Evolutionary conservation across 2,113 vertebrate genomes (phyloP), one percentile per base, ranked within the genome.

Genomic region (Bothrops jararaca): DNA sequence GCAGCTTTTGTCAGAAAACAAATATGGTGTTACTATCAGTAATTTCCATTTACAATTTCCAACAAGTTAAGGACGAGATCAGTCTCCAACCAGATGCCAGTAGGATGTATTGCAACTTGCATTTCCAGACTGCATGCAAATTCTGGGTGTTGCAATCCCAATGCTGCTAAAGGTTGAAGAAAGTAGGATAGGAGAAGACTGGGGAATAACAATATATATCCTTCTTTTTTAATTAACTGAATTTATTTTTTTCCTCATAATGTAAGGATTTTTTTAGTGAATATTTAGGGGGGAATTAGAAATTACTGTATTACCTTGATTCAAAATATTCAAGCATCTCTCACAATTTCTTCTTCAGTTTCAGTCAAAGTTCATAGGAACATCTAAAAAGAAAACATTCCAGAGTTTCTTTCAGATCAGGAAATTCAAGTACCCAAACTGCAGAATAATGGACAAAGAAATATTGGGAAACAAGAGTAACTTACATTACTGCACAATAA

Each of bases 21-120:
- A 97, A 94, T 0, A 94, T 74, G 91, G 60, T 92, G 86, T 96
- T 96, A 95, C 96, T 95, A 96, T 95, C 95, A 95, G 94, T 95
- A 94, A 92, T 96, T 86, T 90, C 39, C 23, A n/a, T 74, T 39
- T 80, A 80, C 7, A 6, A 80, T 80, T 80, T 80, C 34, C 69
- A 80, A 39, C 15, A 39, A 80, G 20, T 39, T 80, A 80, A 80
- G 69, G 69, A 22, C 0, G 15, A 80, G 69, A 39, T 22, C 69
- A 80, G 69, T 39, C 15, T 80, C 69, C 34, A 80, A 80, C 15
- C 69, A 80, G 69, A 80, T 39, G 69, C 34, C n/a, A 34, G 39
- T 80, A 39, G 69, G 18, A 74, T 74, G 69, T 74, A 15, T 74
- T 74, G n/a, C 5, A 74, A 74, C 2, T 39, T 74, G 15, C 5